Conservation (phyloP, 2,797 vertebrate genomes). For the Enteromius anoplus region DNA sequence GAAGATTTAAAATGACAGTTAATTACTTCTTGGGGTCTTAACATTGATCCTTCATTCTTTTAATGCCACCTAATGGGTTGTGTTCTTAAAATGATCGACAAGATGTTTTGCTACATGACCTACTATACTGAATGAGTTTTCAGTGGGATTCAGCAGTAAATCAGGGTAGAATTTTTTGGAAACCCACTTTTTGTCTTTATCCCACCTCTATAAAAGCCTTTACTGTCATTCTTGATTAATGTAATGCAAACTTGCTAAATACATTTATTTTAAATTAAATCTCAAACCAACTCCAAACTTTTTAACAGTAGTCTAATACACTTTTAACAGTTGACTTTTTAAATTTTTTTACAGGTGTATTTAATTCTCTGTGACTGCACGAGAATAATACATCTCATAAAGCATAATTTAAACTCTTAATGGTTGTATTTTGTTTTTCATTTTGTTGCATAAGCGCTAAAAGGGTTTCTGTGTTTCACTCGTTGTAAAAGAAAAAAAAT, state of each 20-base stretch:
- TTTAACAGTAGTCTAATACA: not conserved
- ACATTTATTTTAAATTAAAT: not conserved
- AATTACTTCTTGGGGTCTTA: too few relatives aligned
- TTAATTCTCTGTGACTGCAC: not conserved
- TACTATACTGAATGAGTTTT: too few relatives aligned
- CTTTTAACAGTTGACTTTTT: not conserved
- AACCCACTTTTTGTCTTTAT: not conserved
- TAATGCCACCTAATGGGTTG: too few relatives aligned
- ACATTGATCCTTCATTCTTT: too few relatives aligned
- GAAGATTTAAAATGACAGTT: too few relatives aligned
- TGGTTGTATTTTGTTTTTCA: not conserved
- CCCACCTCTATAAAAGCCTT: not conserved
- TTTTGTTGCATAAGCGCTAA: conserved; percentile 6
- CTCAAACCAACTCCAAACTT: not conserved
- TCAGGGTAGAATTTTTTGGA: too few relatives aligned
- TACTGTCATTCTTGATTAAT: conserved; percentile 2
- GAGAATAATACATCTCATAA: not conserved
- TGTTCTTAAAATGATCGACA: too few relatives aligned
- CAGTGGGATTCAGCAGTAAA: too few relatives aligned
- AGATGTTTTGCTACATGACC: too few relatives aligned
- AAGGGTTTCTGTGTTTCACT: conserved; percentile 22
- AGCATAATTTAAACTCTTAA: not conserved
- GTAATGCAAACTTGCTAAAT: not conserved
- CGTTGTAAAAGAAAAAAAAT: not conserved
- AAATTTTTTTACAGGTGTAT: not conserved